Evolutionary conservation across 2,888 invertebrate species (phyloP), one percentile per base, ranked within the genome.

Genomic region (Andricus quercusramuli): DNA sequence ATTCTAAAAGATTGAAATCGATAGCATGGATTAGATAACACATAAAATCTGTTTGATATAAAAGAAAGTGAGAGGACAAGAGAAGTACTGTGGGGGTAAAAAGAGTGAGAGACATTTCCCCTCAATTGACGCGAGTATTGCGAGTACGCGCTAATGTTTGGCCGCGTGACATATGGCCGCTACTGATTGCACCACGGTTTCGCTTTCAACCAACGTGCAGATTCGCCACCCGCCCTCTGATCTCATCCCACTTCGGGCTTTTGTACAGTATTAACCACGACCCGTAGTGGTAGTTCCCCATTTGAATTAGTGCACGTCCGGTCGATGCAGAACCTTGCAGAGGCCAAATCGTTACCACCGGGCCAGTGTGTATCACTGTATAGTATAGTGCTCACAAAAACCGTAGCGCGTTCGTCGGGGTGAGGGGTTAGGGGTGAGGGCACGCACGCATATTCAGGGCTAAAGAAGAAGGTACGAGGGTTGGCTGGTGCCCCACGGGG

Each of bases 401-500:
- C 65, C 80, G 80, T 83, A 83, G 83, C 80, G 83, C 81, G 37
- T 68, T 47, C 17, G 66, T 3, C 4, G 78, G 81, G 41, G 70
- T 29, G 81, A 86, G 86, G 89, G 86, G 86, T 84, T 79, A 86
- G 87, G 89, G 51, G 86, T 82, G 80, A 84, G 87, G 85, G 86
- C 86, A 88, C 88, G 86, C 88, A 86, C 85, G 85, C 83, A 85
- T 80, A 84, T 83, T 84, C 87, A 86, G 85, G 86, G 87, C 86
- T 86, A 88, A 89, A 88, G 87, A 89, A 88, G 88, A 87, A 87
- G 89, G 85, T 88, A 88, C 85, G 87, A 88, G 87, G 88, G 87
- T 87, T 82, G 89, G 86, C 83, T 84, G 87, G 86, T 86, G 87
- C 89, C 90, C 91, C 90, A 89, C 86, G 87, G 90, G 90, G 90